A percentile compares a stretch with the other conserved stretches of the same genome.
Evolutionary conservation across 2,888 invertebrate species (phyloP).

Genomic region (Danaus chrysippus): DNA sequence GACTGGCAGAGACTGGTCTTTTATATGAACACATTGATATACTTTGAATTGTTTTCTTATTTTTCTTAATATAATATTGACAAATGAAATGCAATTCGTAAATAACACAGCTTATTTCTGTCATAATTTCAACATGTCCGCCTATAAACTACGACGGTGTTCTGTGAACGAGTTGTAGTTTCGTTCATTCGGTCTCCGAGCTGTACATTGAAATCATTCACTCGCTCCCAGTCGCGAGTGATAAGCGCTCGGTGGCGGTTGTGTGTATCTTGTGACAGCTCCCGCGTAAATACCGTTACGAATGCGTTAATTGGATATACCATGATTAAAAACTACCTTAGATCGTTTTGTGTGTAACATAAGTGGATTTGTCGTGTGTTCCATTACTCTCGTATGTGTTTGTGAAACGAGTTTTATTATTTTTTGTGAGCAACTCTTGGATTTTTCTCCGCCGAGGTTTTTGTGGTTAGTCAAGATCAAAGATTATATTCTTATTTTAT

Average conservation of each 20-base stretch:
- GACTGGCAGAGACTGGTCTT: conserved; percentile 44
- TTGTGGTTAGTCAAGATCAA: conserved; percentile 62
- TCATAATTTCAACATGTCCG: conserved; percentile 27
- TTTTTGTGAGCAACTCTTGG: conserved; percentile 58
- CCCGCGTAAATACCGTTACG: conserved; percentile 55
- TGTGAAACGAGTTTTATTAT: conserved; percentile 54
- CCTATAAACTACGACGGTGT: background rate
- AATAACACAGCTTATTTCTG: background rate
- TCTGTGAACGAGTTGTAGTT: conserved; percentile 7
- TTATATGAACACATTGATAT: conserved; percentile 3
- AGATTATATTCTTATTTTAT: conserved; percentile 25
- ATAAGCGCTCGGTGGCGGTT: conserved; percentile 52
- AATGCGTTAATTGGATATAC: conserved; percentile 45
- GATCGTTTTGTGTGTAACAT: conserved; percentile 44
- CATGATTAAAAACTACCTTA: conserved; percentile 50
- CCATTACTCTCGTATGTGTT: conserved; percentile 50
- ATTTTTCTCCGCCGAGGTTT: conserved; percentile 55
- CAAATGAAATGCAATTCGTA: background rate
- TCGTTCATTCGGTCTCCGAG: conserved; percentile 22
- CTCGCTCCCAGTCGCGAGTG: conserved; percentile 59
- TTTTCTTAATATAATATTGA: background rate
- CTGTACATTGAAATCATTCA: conserved; percentile 35
- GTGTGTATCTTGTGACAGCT: conserved; percentile 40
- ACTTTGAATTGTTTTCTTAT: conserved; percentile 3
- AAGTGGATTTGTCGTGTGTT: conserved; percentile 51